Percentiles rank a stretch among this genome's conserved stretches.
These are phyloP conservation scores for Addax nasomaculatus DNA, from an alignment of 2,113 vertebrate species.

Conservation along the genomic window DNA sequence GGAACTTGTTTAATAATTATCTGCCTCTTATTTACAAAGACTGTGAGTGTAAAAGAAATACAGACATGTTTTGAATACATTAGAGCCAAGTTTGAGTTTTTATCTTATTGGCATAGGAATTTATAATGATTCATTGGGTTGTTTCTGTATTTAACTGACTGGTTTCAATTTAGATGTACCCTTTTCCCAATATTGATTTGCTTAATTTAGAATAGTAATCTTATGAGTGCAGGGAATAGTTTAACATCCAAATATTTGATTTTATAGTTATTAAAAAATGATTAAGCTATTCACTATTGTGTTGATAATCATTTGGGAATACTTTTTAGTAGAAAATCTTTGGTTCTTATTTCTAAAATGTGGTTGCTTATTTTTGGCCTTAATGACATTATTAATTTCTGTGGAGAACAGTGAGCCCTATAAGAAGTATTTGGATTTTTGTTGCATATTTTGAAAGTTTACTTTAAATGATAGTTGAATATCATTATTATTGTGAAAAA, in stretches of 20 bases:
- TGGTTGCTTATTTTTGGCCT: background rate
- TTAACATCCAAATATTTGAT: slow-evolving; percentile 5
- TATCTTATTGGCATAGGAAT: slow-evolving; percentile 41
- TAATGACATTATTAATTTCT: background rate
- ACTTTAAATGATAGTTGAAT: slow-evolving; percentile 2
- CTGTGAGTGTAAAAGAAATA: background rate
- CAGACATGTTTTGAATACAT: background rate
- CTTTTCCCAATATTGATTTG: background rate
- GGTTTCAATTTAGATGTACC: background rate
- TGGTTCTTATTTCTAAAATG: slow-evolving; percentile 14
- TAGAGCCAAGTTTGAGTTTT: slow-evolving; percentile 31
- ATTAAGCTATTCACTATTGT: background rate
- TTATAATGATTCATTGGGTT: background rate
- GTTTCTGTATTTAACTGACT: slow-evolving; percentile 29
- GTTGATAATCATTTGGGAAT: background rate
- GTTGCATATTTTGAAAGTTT: background rate
- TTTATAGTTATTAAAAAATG: background rate
- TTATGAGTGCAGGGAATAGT: background rate
- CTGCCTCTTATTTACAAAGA: background rate
- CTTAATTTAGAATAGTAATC: background rate
- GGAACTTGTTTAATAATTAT: slow-evolving; percentile 23
- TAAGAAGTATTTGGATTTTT: slow-evolving; percentile 15
- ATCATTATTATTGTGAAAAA: background rate
- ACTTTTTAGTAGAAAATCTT: background rate
- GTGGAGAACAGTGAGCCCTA: background rate